Base-by-base conservation (phyloP, 2,888 invertebrate species). In the Drosophila paranaensis region DNA sequence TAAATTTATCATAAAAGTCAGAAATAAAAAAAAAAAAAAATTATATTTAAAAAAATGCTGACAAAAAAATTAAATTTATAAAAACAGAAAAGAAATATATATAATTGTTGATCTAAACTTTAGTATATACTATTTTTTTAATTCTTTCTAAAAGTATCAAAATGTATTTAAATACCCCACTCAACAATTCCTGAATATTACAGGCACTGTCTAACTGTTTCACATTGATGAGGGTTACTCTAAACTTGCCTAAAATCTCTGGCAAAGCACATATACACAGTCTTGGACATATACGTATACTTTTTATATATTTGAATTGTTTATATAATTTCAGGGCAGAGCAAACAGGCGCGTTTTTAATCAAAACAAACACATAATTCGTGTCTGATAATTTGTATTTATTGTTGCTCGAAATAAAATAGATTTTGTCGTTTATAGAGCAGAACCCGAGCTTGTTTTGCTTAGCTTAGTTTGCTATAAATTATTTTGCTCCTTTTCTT, bases 311-410 rank as follows among this genome's bases (percentile, higher is more conserved):
- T 20, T 35, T 35, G 3, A 35, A 11, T 39, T 25, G 11, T 5
- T 6, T 10, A 40, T 27, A 27, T 39, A 48, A 43, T 54, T 42
- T 54, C 4, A 5, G 40, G 43, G 30, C 42, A 55, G n/a, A 14
- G 33, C 43, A 60, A 71, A 69, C 57, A 56, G 67, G 53, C 61
- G 58, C 71, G 51, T 77, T 82, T 77, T 88, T 82, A 86, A 81
- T 87, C 79, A 79, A 79, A 79, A 82, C 82, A 82, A 82, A 74
- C 71, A 88, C 82, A 82, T 85, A 85, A 85, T 88, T 82, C 61
- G 75, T 71, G 69, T 61, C 61, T 43, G 61, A 66, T 79, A 79
- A 79, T 74, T 79, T 79, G 65, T 70, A 70, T 70, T 70, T 70
- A 79, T 74, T 74, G 60, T 37, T 55, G 37, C 58, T 39, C 51